These are phyloP conservation scores for Sciurus vulgaris DNA, from an alignment of 2,797 vertebrate genomes.

Conservation along the genomic window DNA sequence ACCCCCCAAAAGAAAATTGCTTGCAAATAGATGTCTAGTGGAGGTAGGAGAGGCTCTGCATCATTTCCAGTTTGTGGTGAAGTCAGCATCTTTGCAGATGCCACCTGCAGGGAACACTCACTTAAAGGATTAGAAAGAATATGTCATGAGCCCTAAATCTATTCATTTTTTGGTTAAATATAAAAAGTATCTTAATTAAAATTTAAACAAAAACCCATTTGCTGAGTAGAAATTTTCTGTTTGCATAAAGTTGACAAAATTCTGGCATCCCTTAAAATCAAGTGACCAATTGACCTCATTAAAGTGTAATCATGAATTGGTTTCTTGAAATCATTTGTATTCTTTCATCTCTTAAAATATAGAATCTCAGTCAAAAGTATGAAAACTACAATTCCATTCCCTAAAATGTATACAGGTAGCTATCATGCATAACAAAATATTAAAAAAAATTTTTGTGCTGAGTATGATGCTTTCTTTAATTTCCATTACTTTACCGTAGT, in stretches of 20 bases:
- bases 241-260: neutral
- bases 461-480: neutral
- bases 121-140: neutral
- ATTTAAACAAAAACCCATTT: neutral
- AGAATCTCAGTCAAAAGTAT: neutral
- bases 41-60: neutral
- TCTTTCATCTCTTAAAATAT: neutral
- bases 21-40: neutral
- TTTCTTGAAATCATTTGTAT: conserved; percentile 1
- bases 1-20: neutral
- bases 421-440: neutral
- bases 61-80: neutral
- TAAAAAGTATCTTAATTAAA: neutral
- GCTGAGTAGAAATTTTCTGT: neutral
- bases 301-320: neutral
- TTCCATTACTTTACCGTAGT: neutral
- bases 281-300: neutral
- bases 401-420: neutral
- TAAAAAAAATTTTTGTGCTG: neutral
- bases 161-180: neutral
- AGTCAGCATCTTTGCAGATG: neutral
- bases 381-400: neutral
- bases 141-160: neutral
- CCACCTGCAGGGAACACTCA: neutral
- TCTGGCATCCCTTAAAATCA: neutral